Conservation (phyloP, 2,113 vertebrate species). For the Rhinichthys klamathensis region DNA sequence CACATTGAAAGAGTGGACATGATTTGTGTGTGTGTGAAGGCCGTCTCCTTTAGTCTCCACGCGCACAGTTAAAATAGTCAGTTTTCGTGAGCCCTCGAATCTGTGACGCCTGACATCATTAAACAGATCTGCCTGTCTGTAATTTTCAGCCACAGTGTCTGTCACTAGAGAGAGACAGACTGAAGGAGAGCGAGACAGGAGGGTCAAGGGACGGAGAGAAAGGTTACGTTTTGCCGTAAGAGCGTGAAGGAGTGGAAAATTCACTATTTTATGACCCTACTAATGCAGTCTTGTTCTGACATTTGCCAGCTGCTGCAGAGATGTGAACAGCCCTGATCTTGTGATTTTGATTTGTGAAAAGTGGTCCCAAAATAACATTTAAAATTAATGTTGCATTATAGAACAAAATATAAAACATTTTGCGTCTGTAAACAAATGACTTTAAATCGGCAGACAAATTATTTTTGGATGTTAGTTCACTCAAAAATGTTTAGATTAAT, state of each 20-base stretch:
- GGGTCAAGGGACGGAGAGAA: conserved; percentile 39
- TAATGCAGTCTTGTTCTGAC: conserved; percentile 51
- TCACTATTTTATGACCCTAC: conserved; percentile 49
- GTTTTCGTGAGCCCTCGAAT: conserved; percentile 53
- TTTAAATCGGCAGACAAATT: no score
- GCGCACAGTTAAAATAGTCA: conserved; percentile 53
- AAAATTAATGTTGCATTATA: neutral
- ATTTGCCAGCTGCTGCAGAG: conserved; percentile 17
- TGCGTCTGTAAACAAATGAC: neutral
- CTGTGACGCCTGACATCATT: conserved; percentile 64
- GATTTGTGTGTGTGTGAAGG: conserved; percentile 44
- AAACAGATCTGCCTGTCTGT: conserved; percentile 62
- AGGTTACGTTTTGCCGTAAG: conserved; percentile 20
- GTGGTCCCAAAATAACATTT: neutral
- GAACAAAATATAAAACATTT: neutral
- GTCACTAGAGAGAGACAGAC: conserved; percentile 51
- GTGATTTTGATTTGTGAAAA: neutral
- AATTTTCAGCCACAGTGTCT: conserved; percentile 60
- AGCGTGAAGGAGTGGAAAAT: conserved; percentile 52
- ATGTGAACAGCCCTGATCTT: neutral
- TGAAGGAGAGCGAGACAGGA: conserved; percentile 32
- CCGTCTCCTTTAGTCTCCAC: conserved; percentile 52
- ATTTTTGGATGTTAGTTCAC: neutral
- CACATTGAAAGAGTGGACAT: conserved; percentile 38
- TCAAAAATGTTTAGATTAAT: neutral